Evolutionary conservation across 2,113 vertebrate species (phyloP), one percentile per base, ranked within the genome.

Genomic region (Deroptyus accipitrinus): DNA sequence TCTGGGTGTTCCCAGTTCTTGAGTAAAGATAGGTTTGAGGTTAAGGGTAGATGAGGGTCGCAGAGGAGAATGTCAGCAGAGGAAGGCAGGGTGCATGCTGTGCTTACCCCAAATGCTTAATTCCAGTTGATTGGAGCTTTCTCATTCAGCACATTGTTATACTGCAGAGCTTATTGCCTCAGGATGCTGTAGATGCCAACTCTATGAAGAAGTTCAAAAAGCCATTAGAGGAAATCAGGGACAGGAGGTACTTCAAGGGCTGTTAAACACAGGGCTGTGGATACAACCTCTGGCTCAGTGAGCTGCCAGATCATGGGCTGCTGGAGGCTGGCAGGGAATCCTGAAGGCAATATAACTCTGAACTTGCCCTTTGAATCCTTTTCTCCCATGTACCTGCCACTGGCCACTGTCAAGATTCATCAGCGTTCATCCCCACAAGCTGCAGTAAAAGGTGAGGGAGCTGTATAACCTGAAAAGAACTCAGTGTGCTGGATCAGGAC

Each of bases 161-260:
- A 7, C 37, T 57, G 55, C 83, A 15, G 22, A 63, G 46, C 51
- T 82, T 33, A 30, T 57, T 81, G 76, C 74, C 64, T 33, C 5
- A 1, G 57, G 59, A 20, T 17, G 55, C 85, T 79, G 85, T 33
- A 42, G 80, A 44, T n/a, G 74, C 78, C 94, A 89, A 52, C 0
- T 0, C 79, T 54, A 17, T 14, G 83, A 64, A 61, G 42, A 69
- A 52, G 76, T 59, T 74, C 41, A 75, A 31, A 93, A 77, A 93
- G 3, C 16, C 49, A 25, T 37, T 16, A 48, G 54, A 86, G 82
- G 79, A 39, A 55, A 61, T 61, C 35, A 14, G 94, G 88, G 82
- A 88, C 92, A 69, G 90, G 25, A 73, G 78, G 75, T 90, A 92
- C 94, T 95, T 93, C 92, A 90, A 90, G 88, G 95, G 79, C 57